Evolutionary conservation across 2,888 invertebrate species (phyloP), one percentile per base, ranked within the genome.

Genomic region (Cantharis rustica): DNA sequence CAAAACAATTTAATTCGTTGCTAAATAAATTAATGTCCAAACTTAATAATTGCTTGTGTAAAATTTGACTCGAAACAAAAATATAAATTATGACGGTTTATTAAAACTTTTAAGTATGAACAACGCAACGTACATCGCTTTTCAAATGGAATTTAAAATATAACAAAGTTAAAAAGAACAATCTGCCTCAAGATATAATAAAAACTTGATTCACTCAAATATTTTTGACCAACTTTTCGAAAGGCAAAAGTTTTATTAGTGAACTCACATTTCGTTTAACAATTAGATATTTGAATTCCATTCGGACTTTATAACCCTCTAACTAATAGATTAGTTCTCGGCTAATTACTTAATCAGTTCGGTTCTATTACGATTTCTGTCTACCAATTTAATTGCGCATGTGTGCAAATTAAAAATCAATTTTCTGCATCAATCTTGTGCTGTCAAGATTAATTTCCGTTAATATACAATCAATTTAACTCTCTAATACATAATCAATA

Each of bases 331-430:
- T 72, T 71, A 73, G 61, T 71, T 72, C 27, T 64, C 27, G 69
- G 69, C 70, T 77, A 75, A 77, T 77, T 75, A 71, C 72, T 77
- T 77, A 75, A 77, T 77, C 75, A 75, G 75, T 77, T 77, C 72
- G 72, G 72, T 77, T 70, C 72, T 73, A 77, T 77, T 77, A 71
- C 77, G 69, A 77, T 71, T 74, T 61, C 71, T 68, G 74, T 62
- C 72, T 71, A 61, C 47, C 69, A 73, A 69, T 61, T 27, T 68
- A 70, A 26, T 66, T 74, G 81, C 83, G 84, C 84, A 84, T 83
- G 83, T 82, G 83, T 82, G 74, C 81, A 79, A 83, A 84, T 85
- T 85, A 85, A 86, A 86, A 86, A 85, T 84, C 84, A 85, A 86
- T 86, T 85, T 85, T 81, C 84, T 81, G 79, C 84, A 82, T 84